phyloP scores from a whole-genome alignment of 2,888 invertebrate genomes.

The Ephialtes manifestator region DNA sequence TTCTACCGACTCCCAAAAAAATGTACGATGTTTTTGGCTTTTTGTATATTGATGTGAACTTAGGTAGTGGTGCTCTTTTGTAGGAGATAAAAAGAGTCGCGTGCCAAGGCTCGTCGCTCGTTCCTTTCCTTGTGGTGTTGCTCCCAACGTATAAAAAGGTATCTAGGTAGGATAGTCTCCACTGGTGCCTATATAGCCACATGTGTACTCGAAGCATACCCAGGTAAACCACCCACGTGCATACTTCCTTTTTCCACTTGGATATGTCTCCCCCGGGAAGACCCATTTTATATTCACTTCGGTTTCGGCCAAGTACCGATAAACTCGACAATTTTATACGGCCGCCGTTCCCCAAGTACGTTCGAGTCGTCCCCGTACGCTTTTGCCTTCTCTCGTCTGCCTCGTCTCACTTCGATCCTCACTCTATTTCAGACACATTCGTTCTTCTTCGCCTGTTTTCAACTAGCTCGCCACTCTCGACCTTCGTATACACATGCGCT shows the following conservation, averaged over 20 bases:
- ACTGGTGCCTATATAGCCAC: background rate
- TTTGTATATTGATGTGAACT: constrained; percentile 27
- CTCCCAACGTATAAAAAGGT: constrained; percentile 44
- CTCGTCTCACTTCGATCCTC: constrained; percentile 39
- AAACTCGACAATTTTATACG: constrained; percentile 76
- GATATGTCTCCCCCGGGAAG: constrained; percentile 68
- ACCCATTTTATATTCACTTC: constrained; percentile 77
- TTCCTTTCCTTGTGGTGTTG: constrained; percentile 31
- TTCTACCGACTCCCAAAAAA: constrained; percentile 25
- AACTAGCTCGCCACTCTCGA: constrained; percentile 38
- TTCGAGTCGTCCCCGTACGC: constrained; percentile 47
- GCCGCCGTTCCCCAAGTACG: constrained; percentile 64
- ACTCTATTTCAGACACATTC: constrained; percentile 49
- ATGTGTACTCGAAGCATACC: constrained; percentile 1
- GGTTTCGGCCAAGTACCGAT: constrained; percentile 75
- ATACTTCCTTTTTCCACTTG: constrained; percentile 59
- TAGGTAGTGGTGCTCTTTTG: constrained; percentile 14
- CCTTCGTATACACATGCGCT: constrained; percentile 37
- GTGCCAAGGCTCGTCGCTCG: constrained; percentile 24
- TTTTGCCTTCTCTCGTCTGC: constrained; percentile 30
- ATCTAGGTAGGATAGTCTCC: background rate
- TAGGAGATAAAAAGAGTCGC: constrained; percentile 14
- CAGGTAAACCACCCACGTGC: constrained; percentile 35
- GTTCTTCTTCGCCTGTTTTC: constrained; percentile 31
- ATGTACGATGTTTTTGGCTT: constrained; percentile 32